Conservation (phyloP, 2,113 vertebrate genomes). For the Synchiropus splendidus region DNA sequence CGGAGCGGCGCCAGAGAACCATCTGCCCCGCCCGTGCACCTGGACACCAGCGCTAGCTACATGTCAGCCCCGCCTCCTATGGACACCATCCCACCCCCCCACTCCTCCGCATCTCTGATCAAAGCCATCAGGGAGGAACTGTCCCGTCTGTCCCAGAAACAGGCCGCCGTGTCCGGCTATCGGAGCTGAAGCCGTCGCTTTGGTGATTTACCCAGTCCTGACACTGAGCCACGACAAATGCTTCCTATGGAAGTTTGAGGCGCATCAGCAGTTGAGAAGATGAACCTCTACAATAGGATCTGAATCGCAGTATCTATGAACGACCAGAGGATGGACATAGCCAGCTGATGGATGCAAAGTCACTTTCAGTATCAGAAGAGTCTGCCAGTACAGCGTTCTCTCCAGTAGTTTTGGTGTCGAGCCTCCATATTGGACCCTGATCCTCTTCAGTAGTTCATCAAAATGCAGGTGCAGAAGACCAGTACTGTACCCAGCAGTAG, state of each 20-base stretch:
- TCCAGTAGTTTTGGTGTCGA: too few species aligned
- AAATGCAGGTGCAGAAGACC: too few species aligned
- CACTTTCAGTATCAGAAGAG: too few species aligned
- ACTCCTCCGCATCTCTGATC: slow-evolving; percentile 95
- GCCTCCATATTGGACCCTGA: too few species aligned
- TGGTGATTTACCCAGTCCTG: slow-evolving; percentile 22
- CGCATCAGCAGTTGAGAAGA: too few species aligned
- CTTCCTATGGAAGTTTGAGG: slow-evolving; percentile 59
- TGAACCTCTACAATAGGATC: too few species aligned
- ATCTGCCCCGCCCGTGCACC: slow-evolving; percentile 70
- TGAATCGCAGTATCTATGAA: too few species aligned
- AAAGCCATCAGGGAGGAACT: slow-evolving; percentile 98
- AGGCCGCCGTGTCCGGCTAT: slow-evolving; percentile 80
- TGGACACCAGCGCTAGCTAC: slow-evolving; percentile 73
- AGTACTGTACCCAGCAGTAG: too few species aligned
- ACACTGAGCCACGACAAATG: slow-evolving; percentile 24
- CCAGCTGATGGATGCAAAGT: too few species aligned
- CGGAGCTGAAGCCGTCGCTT: slow-evolving; percentile 80
- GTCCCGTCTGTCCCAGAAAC: slow-evolving; percentile 93
- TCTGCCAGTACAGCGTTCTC: too few species aligned
- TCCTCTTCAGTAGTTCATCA: too few species aligned
- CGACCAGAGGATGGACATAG: too few species aligned
- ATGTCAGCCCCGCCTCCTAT: slow-evolving; percentile 71
- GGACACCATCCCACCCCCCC: slow-evolving; percentile 78
- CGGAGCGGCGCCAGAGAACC: slow-evolving; percentile 77